phyloP scores from a whole-genome alignment of 2,888 invertebrate species.

The Plebejus melissa region DNA sequence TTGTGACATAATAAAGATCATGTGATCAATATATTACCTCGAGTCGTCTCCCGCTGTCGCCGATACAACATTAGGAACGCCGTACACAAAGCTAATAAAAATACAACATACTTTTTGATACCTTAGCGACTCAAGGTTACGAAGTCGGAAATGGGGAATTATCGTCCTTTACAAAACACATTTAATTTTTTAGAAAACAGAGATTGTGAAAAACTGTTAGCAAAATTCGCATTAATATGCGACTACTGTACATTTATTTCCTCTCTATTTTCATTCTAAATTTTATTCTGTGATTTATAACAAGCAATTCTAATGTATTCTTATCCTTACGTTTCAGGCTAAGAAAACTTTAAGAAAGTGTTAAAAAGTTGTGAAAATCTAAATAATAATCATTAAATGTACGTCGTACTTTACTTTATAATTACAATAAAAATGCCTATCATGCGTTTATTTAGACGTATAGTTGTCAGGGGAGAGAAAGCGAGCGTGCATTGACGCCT shows the following conservation, averaged over 20 bases:
- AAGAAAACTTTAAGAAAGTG: too few species aligned
- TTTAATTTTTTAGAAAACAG: too few species aligned
- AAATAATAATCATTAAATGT: neutral
- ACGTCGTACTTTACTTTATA: neutral
- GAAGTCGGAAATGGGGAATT: too few species aligned
- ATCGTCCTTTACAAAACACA: too few species aligned
- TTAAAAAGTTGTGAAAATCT: too few species aligned
- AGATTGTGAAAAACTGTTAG: too few species aligned
- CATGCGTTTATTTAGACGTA: constrained; percentile 30
- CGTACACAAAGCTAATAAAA: neutral
- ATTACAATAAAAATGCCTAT: constrained; percentile 33
- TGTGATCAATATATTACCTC: constrained; percentile 21
- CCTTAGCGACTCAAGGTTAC: too few species aligned
- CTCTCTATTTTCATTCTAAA: too few species aligned
- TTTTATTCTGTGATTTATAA: neutral
- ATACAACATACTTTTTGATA: too few species aligned
- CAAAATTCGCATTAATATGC: too few species aligned
- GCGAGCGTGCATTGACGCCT: constrained; percentile 47
- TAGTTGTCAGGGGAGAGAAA: constrained; percentile 36
- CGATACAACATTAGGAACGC: neutral
- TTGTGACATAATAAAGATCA: constrained; percentile 26
- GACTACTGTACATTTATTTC: too few species aligned
- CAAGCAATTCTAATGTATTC: neutral
- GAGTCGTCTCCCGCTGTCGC: constrained; percentile 15
- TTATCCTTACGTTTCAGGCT: too few species aligned